These are phyloP conservation scores for Didymodactylos carnosus DNA, from an alignment of 2,888 invertebrate genomes.

Conservation along the genomic window DNA sequence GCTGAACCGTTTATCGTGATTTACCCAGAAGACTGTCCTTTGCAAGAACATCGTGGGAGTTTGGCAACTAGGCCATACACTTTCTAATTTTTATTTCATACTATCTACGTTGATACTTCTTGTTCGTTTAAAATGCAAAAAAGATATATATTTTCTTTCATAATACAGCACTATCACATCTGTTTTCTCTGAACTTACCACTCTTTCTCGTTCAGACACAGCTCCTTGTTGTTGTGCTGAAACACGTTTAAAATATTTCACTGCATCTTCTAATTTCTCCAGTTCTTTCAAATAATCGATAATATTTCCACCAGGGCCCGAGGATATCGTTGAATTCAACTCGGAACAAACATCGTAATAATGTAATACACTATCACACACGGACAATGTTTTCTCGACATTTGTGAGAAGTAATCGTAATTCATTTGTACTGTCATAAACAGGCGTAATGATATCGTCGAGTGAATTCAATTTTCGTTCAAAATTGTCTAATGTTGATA, in stretches of 20 bases:
- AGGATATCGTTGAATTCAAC: background rate
- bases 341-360: background rate
- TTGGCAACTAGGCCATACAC: too few relatives aligned
- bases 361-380: background rate
- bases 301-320: background rate
- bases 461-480: background rate
- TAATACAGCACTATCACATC: too few relatives aligned
- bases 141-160: too few relatives aligned
- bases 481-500: background rate
- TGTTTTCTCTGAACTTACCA: too few relatives aligned
- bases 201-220: background rate
- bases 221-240: too few relatives aligned
- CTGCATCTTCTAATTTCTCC: background rate
- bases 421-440: background rate
- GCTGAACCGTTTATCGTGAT: too few relatives aligned
- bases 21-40: too few relatives aligned
- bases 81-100: too few relatives aligned
- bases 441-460: background rate
- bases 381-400: background rate
- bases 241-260: background rate
- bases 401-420: background rate
- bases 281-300: background rate
- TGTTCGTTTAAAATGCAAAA: too few relatives aligned
- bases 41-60: too few relatives aligned
- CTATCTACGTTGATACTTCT: too few relatives aligned